Evolutionary conservation across 2,113 vertebrate genomes (phyloP), one percentile per base, ranked within the genome.

Genomic region (Heterotilapia buettikoferi): DNA sequence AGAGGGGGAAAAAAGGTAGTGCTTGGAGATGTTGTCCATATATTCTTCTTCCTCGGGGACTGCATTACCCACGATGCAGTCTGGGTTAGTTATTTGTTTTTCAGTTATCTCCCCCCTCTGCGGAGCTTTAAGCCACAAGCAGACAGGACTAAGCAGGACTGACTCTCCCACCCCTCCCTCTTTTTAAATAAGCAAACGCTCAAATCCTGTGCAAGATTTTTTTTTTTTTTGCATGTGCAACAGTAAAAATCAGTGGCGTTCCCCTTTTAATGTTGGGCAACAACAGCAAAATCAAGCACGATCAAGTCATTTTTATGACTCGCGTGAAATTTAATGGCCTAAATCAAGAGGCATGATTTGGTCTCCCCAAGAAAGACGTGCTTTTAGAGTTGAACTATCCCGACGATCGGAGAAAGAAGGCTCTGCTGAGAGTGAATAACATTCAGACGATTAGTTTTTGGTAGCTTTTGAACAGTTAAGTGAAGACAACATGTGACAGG

Each of bases 391-490:
- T 8, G 45, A 57, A 82, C 84, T 43, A 19, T 53, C 66, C 24
- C 47, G 29, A 80, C 18, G 33, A 73, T 86, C 3, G 9, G 40
- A 80, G 36, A 66, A 54, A 84, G 47, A 92, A 90, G 84, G 86
- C 89, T 81, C 21, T 83, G 90, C 91, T 93, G 87, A 86, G 45
- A 80, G 43, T 59, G 57, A 82, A 47, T 56, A 80, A 93, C 95
- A 94, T 93, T 94, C 92, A 92, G 47, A 85, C 80, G 80, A 86
- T 83, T 73, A 78, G 80, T 91, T 88, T 96, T 96, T 94, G 93
- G 92, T 92, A 79, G 66, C 82, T 84, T 85, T 90, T 85, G 81
- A 83, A 82, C 83, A 56, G 45, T 52, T 84, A 6, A 87, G 47
- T 56, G 53, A 86, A 91, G 90, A 93, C 82, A 86, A 89, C 89